Base-by-base conservation (phyloP, 2,113 vertebrate genomes). In the Pelmatolapia mariae region DNA sequence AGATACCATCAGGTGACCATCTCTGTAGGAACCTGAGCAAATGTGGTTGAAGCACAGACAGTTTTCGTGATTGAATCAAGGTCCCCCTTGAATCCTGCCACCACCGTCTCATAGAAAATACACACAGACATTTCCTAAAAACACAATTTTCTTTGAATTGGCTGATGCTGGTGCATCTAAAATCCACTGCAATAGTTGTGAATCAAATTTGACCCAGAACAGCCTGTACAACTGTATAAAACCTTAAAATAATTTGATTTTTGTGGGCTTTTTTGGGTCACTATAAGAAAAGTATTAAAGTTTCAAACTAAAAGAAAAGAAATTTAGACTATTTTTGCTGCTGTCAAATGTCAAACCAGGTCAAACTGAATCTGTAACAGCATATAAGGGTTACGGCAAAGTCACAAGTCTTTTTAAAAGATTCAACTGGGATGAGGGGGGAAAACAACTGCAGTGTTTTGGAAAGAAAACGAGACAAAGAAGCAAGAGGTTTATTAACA, bases 401-500 rank as follows among this genome's bases (percentile, higher is more conserved):
- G 8, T 71, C n/a, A 26, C 7, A 6, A 33, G 1, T 19, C 33
- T 38, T 38, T 19, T 36, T 12, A 66, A n/a, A 19, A 31, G 24
- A 31, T 50, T 78, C 10, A 31, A 50, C 24, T 8, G 9, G 6
- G 45, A 19, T 31, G 26, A 52, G 73, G 73, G 2, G 26, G 4
- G 0, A 13, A 43, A 76, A 29, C 43, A 76, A 29, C 43, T 50
- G 3, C 6, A 47, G 16, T 76, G 10, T 8, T 29, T 76, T 16
- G 43, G 43, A 76, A 76, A 50, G 24, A 73, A 0, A 73, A 73
- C 0, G 6, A 76, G 71, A 47, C 43, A 50, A 47, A 47, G 15
- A 76, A 50, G 43, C 43, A 78, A 78, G 73, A 78, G 45, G 73
- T 52, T 78, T 31, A 31, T 78, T 47, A 78, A 33, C 73, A 52